Base-by-base conservation (phyloP, 2,113 vertebrate species). In the Cololabis saira region DNA sequence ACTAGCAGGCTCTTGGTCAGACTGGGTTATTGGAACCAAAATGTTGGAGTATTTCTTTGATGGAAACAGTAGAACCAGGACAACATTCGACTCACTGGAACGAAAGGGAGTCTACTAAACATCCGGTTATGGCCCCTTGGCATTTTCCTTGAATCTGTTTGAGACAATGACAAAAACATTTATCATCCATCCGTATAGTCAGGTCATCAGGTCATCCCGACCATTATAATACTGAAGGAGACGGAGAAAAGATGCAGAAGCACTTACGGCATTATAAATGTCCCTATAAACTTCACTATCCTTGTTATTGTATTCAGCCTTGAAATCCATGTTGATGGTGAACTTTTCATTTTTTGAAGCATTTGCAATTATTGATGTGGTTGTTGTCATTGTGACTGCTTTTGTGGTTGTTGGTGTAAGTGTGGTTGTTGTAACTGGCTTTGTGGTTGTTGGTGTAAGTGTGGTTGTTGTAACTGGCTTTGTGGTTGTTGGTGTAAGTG, bases 1-100 rank as follows among this genome's bases (percentile, higher is more conserved):
- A 3, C 24, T 5, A 27, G 24, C 5, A 5, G 2, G 24, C 3
- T 5, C 24, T 27, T 27, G 24, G 2, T 27, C 24, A 27, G 3
- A 27, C 24, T 5, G 24, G 5, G 24, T 27, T n/a, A n/a, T n/a
- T 27, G 5, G 5, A 27, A 27, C 3, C 24, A 27, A 27, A 27
- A 27, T 27, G 24, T 27, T 3, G 24, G 24, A 27, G 24, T 3
- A 27, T 27, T 5, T 5, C 24, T 27, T 27, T 5, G 5, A 5
- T 27, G 24, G 24, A 27, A 27, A 37, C 33, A 11, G 33, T 37
- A 11, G 9, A 7, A 47, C 9, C 15, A 9, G 16, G 13, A 47
- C n/a, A 18, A 47, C n/a, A 3, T 17, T 37, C 4, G 6, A 58
- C 75, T 71, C 33, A 79, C 80, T n/a, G 18, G 17, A 83, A 51